Evolutionary conservation across 2,797 vertebrate species (phyloP), one percentile per base, ranked within the genome.

Genomic region (Danio jaintianensis): DNA sequence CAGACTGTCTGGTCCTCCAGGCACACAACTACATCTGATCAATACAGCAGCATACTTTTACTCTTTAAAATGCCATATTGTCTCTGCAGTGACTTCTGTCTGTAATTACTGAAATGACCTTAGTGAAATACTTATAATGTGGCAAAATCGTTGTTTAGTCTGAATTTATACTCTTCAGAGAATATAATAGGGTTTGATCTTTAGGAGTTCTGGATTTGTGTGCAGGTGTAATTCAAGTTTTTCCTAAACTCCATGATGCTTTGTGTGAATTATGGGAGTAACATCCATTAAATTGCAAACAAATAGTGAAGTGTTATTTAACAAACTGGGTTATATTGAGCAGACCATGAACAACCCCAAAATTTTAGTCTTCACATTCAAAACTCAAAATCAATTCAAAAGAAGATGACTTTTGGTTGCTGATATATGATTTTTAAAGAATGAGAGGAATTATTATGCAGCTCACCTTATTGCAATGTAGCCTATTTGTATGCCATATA

Each of bases 1-100:
- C 89, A 90, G 88, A 87, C 86, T 83, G 89, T 82, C 10, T 70
- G 86, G 83, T 81, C 85, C 82, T 43, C 71, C 85, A 63, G 71
- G 66, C 81, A 91, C 89, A 90, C 88, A 88, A 81, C 85, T 89
- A 88, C 71, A 45, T 61, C 29, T 52, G 56, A 74, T 73, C 80
- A 61, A 82, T 75, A 52, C 48, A 56, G 20, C 20, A 38, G 18
- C 56, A 52, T n/a, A 20, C 8, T 22, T 38, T 55, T 52, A 15
- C 68, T 71, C 48, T 53, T 52, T 29, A 61, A 29, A 70, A 52
- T 48, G 29, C 29, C 5, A 4, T 73, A 29, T 50, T 13, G 43
- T 50, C 53, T 59, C 53, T 59, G 53, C 42, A 58, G n/a, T 56
- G 43, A 43, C 53, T 79, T 70, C 36, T 61, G 55, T 69, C 55